Base-by-base conservation (phyloP, 2,113 vertebrate species). In the Telmatochromis sp. region DNA sequence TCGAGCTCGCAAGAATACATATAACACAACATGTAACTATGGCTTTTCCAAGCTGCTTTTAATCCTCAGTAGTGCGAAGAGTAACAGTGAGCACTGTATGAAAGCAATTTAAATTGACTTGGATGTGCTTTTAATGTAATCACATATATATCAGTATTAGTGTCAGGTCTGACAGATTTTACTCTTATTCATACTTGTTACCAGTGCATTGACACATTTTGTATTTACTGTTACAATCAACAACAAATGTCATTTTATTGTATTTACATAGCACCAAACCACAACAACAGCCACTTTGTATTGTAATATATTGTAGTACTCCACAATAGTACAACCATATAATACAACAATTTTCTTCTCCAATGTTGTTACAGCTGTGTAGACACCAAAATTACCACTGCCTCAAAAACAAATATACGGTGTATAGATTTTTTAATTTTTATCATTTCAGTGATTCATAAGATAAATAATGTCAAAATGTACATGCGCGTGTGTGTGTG, bases 1-100 rank as follows among this genome's bases (percentile, higher is more conserved):
- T 53, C 37, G 73, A 91, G 86, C 91, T 95, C 81, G 85, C 78
- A 87, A 88, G 68, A 82, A 85, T 80, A 65, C 57, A 89, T 80
- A 84, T 42, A 82, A 49, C 47, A 17, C 4, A 23, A 87, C 85
- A 86, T 68, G 9, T 51, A 68, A 88, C 33, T 40, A 8, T 54
- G 83, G 15, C 37, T 68, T 49, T 51, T 33, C 49, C 60, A 53
- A 45, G 70, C 28, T 85, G 80, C 49, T 82, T 78, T 87, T 70
- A 86, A 80, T 89, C 53, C 58, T 55, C 26, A 8, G 79, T 13
- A 42, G 51, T 31, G 60, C 26, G 6, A 68, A 19, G 33, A 40
- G 78, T 14, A 42, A 60, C 23, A 53, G 89, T 14, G 35, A 73
- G 57, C 73, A 31, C 13, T 58, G 9, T 33, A 26, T 75, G 40